Conservation (phyloP, 2,888 invertebrate species). For the Lepidocyrtoides sp. region DNA sequence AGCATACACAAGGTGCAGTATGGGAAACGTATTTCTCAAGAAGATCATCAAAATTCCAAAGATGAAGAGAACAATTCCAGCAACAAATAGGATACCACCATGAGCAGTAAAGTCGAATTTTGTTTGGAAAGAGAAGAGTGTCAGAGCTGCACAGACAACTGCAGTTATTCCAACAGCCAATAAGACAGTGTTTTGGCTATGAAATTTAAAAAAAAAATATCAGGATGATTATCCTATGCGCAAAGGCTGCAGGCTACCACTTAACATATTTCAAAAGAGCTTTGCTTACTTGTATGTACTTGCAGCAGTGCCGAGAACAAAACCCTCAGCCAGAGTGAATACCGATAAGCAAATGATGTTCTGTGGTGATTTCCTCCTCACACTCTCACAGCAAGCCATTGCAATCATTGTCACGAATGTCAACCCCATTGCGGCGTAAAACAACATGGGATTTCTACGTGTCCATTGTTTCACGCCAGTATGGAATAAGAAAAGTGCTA, state of each 20-base stretch:
- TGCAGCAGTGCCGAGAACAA: constrained; percentile 92
- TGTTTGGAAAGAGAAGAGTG: constrained; percentile 97
- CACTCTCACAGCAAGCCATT: constrained; percentile 92
- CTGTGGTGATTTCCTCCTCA: constrained; percentile 94
- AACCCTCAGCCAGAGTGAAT: constrained; percentile 94
- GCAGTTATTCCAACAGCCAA: constrained; percentile 96
- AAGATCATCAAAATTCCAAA: constrained; percentile 93
- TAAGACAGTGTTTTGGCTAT: constrained; percentile 85
- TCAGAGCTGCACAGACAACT: constrained; percentile 93
- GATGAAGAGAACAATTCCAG: constrained; percentile 91
- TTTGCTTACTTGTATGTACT: constrained; percentile 86
- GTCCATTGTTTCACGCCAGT: constrained; percentile 72
- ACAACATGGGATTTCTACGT: constrained; percentile 64
- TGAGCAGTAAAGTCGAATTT: constrained; percentile 94
- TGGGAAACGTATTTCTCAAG: constrained; percentile 59
- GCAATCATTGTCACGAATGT: constrained; percentile 82
- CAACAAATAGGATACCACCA: constrained; percentile 93
- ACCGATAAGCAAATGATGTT: constrained; percentile 96
- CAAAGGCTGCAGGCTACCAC: no score
- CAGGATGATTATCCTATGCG: background rate
- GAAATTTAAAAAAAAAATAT: constrained; percentile 88
- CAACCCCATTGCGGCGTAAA: constrained; percentile 72
- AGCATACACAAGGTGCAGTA: constrained; percentile 66
- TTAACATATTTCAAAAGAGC: background rate
- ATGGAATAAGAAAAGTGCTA: constrained; percentile 91